Evolutionary conservation across 1,140 invertebrate genomes (phyloP), one percentile per base, ranked within the genome.

Genomic region (Zaprionus ornatus): DNA sequence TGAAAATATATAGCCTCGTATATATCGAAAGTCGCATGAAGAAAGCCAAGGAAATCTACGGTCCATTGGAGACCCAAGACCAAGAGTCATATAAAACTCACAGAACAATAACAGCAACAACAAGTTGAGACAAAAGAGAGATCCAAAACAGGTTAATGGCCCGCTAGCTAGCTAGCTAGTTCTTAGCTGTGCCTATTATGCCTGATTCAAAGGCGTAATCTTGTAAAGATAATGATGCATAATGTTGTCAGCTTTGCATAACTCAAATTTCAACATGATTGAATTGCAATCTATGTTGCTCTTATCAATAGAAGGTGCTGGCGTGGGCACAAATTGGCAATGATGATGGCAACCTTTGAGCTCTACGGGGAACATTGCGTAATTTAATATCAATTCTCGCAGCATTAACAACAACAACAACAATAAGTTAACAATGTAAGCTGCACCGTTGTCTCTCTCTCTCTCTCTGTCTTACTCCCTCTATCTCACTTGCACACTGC

Each of bases 131-230:
- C 13, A 64, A 37, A 67, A 59, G 55, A 67, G 27, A 29, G 37
- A 57, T 48, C 48, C 29, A 32, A 62, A 54, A 69, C 57, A 69
- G 67, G 67, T 69, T 61, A 69, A 69, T 69, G 67, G 45, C 32
- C 66, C 60, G 35, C 21, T 37, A 15, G 12, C 37, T 6, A n/a
- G 5, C 48, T 37, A 19, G 21, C 21, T 52, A 61, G 56, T 60
- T 19, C 29, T 55, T 55, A 25, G 21, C 27, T 55, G 15, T 19
- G 55, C 1, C n/a, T 54, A 27, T 54, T 23, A 32, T 57, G 5
- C 54, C 54, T 32, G n/a, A 29, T 17, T 15, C 13, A 12, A n/a
- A 27, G 13, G 15, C 5, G 13, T 9, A 23, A 50, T 50, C 1
- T 50, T 12, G 3, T 23, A 23, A 50, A 13, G 45, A 50, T 50